phyloP scores from a whole-genome alignment of 2,888 invertebrate genomes.

The Dolichomitus sp. region DNA sequence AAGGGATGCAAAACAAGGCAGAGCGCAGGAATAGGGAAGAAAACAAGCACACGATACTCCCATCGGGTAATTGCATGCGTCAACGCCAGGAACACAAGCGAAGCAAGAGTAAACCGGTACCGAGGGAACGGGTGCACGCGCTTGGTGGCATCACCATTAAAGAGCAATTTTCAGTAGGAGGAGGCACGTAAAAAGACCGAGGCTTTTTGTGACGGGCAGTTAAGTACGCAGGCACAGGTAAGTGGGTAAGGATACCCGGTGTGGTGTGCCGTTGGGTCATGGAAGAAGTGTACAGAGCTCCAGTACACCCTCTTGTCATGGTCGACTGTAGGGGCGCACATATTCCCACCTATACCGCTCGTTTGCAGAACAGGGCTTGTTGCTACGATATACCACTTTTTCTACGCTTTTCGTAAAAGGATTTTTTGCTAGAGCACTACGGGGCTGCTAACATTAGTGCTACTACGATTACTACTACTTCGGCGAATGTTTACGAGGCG shows the following conservation, averaged over 20 bases:
- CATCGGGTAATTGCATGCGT: constrained; percentile 65
- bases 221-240: constrained; percentile 71
- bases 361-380: constrained; percentile 16
- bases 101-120: constrained; percentile 31
- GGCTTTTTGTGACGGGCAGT: constrained; percentile 72
- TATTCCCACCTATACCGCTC: constrained; percentile 16
- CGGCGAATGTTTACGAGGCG: constrained; percentile 42
- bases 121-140: constrained; percentile 34
- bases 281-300: constrained; percentile 25
- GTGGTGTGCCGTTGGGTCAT: constrained; percentile 46
- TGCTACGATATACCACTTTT: constrained; percentile 25
- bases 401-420: constrained; percentile 52
- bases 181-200: constrained; percentile 61
- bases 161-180: constrained; percentile 68
- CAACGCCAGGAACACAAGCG: constrained; percentile 59
- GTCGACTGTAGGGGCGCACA: constrained; percentile 17
- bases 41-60: constrained; percentile 52
- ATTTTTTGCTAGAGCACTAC: constrained; percentile 37
- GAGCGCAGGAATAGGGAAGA: constrained; percentile 49
- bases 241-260: constrained; percentile 72
- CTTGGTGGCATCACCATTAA: constrained; percentile 69
- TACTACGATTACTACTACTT: constrained; percentile 16
- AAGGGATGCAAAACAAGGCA: constrained; percentile 18
- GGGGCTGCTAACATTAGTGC: constrained; percentile 32
- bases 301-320: constrained; percentile 14